These are phyloP conservation scores for Delichon dasypus DNA, from an alignment of 2,797 vertebrate genomes.

Conservation along the genomic window DNA sequence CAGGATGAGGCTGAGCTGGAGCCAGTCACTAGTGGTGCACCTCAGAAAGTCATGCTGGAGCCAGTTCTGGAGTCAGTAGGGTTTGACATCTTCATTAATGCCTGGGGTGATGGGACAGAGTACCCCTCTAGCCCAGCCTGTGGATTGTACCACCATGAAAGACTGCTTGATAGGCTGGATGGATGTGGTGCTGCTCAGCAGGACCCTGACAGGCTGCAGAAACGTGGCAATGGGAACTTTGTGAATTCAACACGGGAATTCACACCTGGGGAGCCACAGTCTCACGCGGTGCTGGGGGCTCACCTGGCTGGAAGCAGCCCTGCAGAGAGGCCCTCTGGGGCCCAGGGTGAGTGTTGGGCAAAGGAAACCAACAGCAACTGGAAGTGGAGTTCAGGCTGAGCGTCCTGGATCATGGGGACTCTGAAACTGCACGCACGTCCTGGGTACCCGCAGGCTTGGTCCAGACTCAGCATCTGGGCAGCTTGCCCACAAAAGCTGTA, in stretches of 20 bases:
- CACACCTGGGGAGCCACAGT: background rate
- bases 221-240: background rate
- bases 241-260: background rate
- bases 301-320: background rate
- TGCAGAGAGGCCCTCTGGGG: background rate
- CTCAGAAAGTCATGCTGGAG: background rate
- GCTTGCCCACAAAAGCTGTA: background rate
- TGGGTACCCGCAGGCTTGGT: background rate
- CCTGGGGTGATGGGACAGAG: background rate
- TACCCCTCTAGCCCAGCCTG: background rate
- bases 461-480: background rate
- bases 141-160: background rate
- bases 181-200: background rate
- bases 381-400: background rate
- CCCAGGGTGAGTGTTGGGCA: background rate
- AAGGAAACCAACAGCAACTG: background rate
- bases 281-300: background rate
- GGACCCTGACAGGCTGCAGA: background rate
- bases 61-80: background rate
- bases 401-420: rapidly evolving
- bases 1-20: background rate
- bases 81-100: background rate
- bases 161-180: background rate
- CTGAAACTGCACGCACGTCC: rapidly evolving
- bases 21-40: background rate